Base-by-base conservation (phyloP, 2,113 vertebrate species). In the Sylvilagus bachmani region DNA sequence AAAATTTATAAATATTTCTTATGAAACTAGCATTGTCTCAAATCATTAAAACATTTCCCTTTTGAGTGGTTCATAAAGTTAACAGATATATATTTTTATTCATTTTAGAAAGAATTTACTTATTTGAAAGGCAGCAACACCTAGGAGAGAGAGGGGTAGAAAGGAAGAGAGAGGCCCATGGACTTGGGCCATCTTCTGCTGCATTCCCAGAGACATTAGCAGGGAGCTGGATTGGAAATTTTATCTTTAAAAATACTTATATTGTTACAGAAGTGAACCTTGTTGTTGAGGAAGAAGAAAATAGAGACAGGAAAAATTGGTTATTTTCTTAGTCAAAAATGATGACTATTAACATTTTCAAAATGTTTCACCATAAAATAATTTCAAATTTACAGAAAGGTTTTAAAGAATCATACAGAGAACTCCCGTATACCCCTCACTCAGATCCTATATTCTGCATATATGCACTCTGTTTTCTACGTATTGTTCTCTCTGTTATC, bases 261-360 rank as follows among this genome's bases (percentile, higher is more conserved):
- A 2, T 71, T 91, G 91, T 73, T 58, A 67, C 10, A 7, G n/a
- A 71, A 25, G 29, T 93, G 27, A 74, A 89, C 9, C 29, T 4
- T 79, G 0, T 86, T 94, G 5, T 10, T 91, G 0, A 61, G 81
- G 73, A 53, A 66, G 69, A 55, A 79, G 44, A 86, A 88, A 94
- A 91, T 86, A 82, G 21, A 90, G 4, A 87, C 70, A 55, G 77
- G 74, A 88, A 71, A 69, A 27, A 74, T 44, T 0, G 10, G 25
- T 71, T 67, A 73, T 36, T 38, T 89, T 5, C 61, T 77, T 89
- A 69, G n/a, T 89, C 16, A 95, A 33, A 90, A 86, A 61, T n/a
- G 94, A 70, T 2, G 5, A 36, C 7, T 51, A 0, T 69, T 70
- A 66, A 82, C 9, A 64, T 77, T 95, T 90, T 51, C 0, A 82